Evolutionary conservation across 1,140 invertebrate genomes (phyloP), one percentile per base, ranked within the genome.

Genomic region (Drosophila pseudoananassae): DNA sequence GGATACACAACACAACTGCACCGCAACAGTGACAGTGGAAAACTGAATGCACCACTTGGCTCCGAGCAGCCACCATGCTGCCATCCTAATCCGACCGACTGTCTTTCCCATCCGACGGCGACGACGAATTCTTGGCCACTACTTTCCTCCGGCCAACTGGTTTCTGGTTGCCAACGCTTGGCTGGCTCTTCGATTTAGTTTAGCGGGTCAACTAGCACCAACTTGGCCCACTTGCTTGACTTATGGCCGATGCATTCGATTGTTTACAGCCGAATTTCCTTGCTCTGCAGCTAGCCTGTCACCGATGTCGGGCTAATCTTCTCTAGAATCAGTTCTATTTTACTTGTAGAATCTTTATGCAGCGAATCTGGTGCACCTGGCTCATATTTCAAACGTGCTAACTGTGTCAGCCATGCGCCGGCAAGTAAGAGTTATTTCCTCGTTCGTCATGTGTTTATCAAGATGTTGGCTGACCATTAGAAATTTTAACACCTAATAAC

Each of bases 81-180:
- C 61, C 50, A 87, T 87, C 82, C 82, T 74, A 56, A 57, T 15
- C 59, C 45, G 40, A 57, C 20, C 40, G 40, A 45, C 38, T 15
- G 38, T 66, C 55, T 57, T 55, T 52, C n/a, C 51, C 31, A 29
- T 36, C 38, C 15, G 14, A 43, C 8, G 40, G 12, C 25, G 14
- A 46, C 20, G 31, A 43, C 23, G 40, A 47, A 73, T 73, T 80
- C 58, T 78, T 52, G 64, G 49, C 45, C 50, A 36, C 53, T 56
- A 70, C 65, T 85, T 75, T 85, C 45, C 52, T 71, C 60, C 23
- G 46, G 59, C 29, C 82, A 85, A 85, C 82, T 78, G 82, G 82
- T 85, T 85, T 84, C 29, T 33, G 50, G 31, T 66, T 40, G 59
- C 61, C 73, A 68, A 74, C 68, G 51, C 78, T 59, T 40, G 47